Evolutionary conservation across 2,113 vertebrate species (phyloP).

Genomic region (Hemiprocne comata): DNA sequence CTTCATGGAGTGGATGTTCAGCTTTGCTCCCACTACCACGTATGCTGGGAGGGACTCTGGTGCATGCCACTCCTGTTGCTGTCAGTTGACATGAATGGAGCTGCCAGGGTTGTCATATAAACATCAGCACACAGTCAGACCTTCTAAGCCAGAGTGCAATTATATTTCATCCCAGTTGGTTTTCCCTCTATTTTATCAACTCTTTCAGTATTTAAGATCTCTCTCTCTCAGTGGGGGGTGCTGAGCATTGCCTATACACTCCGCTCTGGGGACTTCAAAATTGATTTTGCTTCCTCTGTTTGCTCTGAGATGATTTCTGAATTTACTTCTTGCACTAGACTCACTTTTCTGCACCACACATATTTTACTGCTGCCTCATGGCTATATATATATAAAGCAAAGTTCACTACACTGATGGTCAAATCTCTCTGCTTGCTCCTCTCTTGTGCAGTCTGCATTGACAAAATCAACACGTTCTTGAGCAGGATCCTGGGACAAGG

Average conservation of each 20-base stretch:
- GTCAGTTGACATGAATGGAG: background rate
- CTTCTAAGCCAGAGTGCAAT: background rate
- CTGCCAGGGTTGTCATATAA: background rate
- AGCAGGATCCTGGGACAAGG: background rate
- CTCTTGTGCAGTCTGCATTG: background rate
- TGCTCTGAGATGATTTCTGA: background rate
- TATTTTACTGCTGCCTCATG: too few species aligned
- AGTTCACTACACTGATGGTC: background rate
- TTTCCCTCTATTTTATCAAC: background rate
- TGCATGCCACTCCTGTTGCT: background rate
- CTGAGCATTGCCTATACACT: background rate
- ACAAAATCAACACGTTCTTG: background rate
- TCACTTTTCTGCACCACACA: background rate
- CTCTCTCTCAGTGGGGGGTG: background rate
- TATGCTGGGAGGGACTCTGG: background rate
- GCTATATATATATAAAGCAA: background rate
- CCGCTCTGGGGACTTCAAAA: background rate
- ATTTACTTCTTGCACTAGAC: background rate
- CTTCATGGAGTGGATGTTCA: background rate
- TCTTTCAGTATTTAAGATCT: background rate
- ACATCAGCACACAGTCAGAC: background rate
- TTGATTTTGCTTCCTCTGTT: background rate
- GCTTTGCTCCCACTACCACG: background rate
- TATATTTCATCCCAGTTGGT: background rate
- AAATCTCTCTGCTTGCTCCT: background rate